Evolutionary conservation across 2,888 invertebrate species (phyloP), one percentile per base, ranked within the genome.

Genomic region (Muscina levida): DNA sequence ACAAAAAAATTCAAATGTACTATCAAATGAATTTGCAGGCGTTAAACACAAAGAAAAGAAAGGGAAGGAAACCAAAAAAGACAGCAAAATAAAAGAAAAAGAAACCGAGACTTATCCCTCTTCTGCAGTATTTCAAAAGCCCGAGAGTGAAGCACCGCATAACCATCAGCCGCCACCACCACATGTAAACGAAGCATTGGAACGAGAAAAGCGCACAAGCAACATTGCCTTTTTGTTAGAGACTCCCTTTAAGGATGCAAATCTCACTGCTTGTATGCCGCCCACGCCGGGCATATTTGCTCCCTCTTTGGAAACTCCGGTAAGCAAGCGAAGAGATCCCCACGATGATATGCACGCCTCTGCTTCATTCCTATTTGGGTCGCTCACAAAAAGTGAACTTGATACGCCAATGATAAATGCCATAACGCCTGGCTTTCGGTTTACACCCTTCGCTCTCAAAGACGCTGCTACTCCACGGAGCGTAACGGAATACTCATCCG

Each of bases 401-500:
- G 92, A 92, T 2, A 93, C 93, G 0, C 93, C 93, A 6, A 90
- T 91, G 78, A 91, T 93, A 51, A 86, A 83, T 86, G 91, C 93
- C 15, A 91, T 92, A 82, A 90, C 91, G 1, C 91, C 91, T 0
- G 84, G 84, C 2, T 84, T 86, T 39, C 85, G 85, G 2, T 83
- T 84, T 26, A 87, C 87, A 1, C 88, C 89, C 0, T 86, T 86
- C 42, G 84, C 84, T 1, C 81, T 85, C 0, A 74, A 83, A 11
- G 83, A 82, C 0, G 84, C 86, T 5, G 86, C 85, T 10, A 90
- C 90, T 1, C 89, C 89, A 0, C 85, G 84, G 56, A 88, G 88
- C 51, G 84, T 84, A 0, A 93, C 93, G 0, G 93, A 93, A 84
- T 93, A 93, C 87, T 93, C 93, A 8, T 93, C 93, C 72, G 92